Conservation (phyloP, 1,140 invertebrate genomes). For the Olivierus martensii region DNA sequence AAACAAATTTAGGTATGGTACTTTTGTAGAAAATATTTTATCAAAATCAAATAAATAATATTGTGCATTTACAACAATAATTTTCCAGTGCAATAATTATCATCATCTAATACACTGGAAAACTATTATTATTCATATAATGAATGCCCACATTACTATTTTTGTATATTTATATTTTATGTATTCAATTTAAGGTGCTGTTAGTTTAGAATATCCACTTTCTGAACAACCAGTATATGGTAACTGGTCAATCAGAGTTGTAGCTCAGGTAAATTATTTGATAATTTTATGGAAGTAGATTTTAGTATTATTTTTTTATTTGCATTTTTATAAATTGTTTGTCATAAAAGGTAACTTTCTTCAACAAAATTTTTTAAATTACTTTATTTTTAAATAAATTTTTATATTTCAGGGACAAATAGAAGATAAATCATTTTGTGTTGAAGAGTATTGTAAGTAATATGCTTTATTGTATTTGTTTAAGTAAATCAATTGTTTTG, state of each 20-base stretch:
- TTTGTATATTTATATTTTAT: too few species aligned
- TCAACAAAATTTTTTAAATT: background rate
- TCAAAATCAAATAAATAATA: too few species aligned
- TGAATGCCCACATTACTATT: too few species aligned
- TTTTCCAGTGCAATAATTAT: too few species aligned
- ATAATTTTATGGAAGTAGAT: too few species aligned
- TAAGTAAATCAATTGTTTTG: too few species aligned
- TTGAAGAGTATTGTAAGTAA: slow-evolving; percentile 90
- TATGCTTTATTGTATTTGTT: background rate
- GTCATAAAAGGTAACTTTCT: too few species aligned
- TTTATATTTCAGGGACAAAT: slow-evolving; percentile 43
- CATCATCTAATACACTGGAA: too few species aligned
- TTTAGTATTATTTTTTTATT: too few species aligned
- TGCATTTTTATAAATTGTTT: background rate
- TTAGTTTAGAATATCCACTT: slow-evolving; percentile 75
- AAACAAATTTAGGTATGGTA: slow-evolving; percentile 41
- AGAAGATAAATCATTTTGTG: slow-evolving; percentile 67
- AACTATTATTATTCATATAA: too few species aligned
- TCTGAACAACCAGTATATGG: slow-evolving; percentile 85
- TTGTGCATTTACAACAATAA: too few species aligned
- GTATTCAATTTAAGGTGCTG: slow-evolving; percentile 64
- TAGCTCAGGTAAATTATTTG: slow-evolving; percentile 44
- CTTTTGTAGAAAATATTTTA: too few species aligned
- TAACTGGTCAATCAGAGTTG: slow-evolving; percentile 76
- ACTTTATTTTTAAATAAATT: background rate